Conservation (phyloP, 2,888 invertebrate species). For the Xylota sylvarum region DNA sequence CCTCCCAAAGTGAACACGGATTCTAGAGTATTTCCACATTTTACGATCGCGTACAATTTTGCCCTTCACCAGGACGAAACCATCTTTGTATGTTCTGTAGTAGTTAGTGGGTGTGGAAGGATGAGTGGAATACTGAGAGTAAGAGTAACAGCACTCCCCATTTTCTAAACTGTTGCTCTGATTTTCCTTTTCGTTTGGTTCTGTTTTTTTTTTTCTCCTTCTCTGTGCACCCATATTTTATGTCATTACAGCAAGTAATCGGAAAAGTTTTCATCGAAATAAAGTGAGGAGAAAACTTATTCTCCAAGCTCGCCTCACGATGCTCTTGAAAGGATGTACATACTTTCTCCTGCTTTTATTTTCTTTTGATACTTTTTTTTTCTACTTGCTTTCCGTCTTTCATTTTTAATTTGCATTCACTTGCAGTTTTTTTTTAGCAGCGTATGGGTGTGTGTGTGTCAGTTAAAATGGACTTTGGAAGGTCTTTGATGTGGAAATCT, state of each 20-base stretch:
- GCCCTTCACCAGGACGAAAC: slow-evolving; percentile 37
- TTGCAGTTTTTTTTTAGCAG: slow-evolving; percentile 51
- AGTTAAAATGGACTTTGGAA: slow-evolving; percentile 48
- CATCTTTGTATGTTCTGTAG: background rate
- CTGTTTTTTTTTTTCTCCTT: background rate
- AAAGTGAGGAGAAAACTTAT: slow-evolving; percentile 57
- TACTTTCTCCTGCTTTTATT: slow-evolving; percentile 26
- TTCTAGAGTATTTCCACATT: slow-evolving; percentile 48
- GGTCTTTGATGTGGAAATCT: slow-evolving; percentile 54
- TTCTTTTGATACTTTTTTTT: slow-evolving; percentile 46
- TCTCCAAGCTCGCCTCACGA: slow-evolving; percentile 20
- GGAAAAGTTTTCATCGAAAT: slow-evolving; percentile 69
- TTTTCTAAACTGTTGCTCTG: slow-evolving; percentile 72
- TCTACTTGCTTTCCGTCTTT: slow-evolving; percentile 10
- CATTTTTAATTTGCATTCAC: slow-evolving; percentile 70
- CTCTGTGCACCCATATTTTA: slow-evolving; percentile 63
- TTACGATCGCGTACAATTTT: slow-evolving; percentile 48
- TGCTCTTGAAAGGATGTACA: slow-evolving; percentile 50
- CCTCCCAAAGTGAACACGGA: slow-evolving; percentile 47
- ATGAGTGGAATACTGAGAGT: background rate
- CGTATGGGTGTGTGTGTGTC: slow-evolving; percentile 24
- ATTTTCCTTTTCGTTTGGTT: slow-evolving; percentile 42
- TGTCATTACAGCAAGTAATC: slow-evolving; percentile 74
- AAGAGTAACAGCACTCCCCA: background rate
- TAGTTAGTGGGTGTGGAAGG: background rate